A percentile compares a stretch with the other conserved stretches of the same genome.
Evolutionary conservation across 2,888 invertebrate genomes (phyloP).

Genomic region (Leucoptera coffeella): DNA sequence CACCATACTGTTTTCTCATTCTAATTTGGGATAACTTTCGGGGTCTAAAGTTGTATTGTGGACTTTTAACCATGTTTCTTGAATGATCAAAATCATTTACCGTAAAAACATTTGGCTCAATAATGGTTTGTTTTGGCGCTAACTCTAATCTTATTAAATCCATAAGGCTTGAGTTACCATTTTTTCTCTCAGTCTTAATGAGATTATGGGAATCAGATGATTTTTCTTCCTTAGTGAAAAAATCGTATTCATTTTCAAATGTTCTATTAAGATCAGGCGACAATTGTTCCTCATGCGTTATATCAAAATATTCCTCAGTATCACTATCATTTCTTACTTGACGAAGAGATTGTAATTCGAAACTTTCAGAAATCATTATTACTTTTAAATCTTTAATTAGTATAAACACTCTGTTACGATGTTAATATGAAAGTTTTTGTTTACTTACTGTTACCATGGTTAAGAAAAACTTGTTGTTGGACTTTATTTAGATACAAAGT

Average conservation of each 20-base stretch:
- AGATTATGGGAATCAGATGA: too few relatives aligned
- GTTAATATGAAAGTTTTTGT: too few relatives aligned
- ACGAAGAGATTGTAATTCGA: constrained; percentile 19
- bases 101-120: constrained; percentile 18
- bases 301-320: constrained; percentile 33
- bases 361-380: constrained; percentile 18
- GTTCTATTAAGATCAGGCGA: constrained; percentile 10
- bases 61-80: too few relatives aligned
- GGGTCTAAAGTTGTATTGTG: too few relatives aligned
- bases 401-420: too few relatives aligned
- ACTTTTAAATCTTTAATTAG: constrained; percentile 2
- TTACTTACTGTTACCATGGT: too few relatives aligned
- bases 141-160: constrained; percentile 27
- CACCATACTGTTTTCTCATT: constrained; percentile 12
- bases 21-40: too few relatives aligned
- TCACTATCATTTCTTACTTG: constrained; percentile 10
- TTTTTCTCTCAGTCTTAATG: constrained; percentile 20
- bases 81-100: too few relatives aligned
- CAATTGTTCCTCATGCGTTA: constrained; percentile 14
- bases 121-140: constrained; percentile 13
- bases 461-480: too few relatives aligned
- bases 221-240: constrained; percentile 20
- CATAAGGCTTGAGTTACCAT: constrained; percentile 18
- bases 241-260: constrained; percentile 18
- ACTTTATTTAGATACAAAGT: too few relatives aligned